A percentile compares a stretch with the other conserved stretches of the same genome.
phyloP scores from a whole-genome alignment of 1,140 invertebrate species.

The Neodiprion fabricii region DNA sequence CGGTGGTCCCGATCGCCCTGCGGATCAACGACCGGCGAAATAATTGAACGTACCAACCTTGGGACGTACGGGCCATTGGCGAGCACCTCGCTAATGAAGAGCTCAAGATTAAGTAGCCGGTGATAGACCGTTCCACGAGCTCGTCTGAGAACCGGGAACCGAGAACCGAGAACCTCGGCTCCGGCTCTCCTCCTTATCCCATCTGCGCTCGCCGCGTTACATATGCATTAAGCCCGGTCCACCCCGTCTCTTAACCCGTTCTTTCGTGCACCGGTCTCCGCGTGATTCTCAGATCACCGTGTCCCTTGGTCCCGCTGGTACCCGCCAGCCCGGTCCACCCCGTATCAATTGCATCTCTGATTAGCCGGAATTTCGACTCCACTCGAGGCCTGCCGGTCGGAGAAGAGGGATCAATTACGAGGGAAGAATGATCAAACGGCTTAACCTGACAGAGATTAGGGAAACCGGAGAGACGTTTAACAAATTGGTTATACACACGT shows the following conservation, averaged over 20 bases:
- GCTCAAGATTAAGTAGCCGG: conserved; percentile 49
- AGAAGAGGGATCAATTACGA: conserved; percentile 3
- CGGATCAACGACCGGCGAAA: conserved; percentile 9
- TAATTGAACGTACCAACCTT: conserved; percentile 7
- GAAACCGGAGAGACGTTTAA: no score
- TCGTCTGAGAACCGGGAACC: neutral
- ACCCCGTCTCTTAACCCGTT: conserved; percentile 36
- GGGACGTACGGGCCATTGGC: conserved; percentile 32
- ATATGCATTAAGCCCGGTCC: conserved; percentile 46
- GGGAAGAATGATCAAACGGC: neutral
- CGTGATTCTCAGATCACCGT: neutral
- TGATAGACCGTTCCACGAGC: conserved; percentile 24
- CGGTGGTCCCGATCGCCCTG: conserved; percentile 5
- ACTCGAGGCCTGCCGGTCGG: conserved; percentile 2
- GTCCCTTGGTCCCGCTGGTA: conserved; percentile 22
- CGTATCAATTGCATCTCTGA: conserved; percentile 57
- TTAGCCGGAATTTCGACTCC: conserved; percentile 45
- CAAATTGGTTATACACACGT: no score
- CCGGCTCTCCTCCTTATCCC: neutral
- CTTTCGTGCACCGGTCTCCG: neutral
- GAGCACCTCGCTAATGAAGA: conserved; percentile 48
- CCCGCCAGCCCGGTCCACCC: conserved; percentile 41
- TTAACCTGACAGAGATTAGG: no score
- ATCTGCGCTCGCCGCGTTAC: conserved; percentile 40
- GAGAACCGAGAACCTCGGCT: neutral